A percentile compares a stretch with the other conserved stretches of the same genome.
Conservation (phyloP, 2,888 invertebrate genomes). For the Cheiracanthium punctorium region DNA sequence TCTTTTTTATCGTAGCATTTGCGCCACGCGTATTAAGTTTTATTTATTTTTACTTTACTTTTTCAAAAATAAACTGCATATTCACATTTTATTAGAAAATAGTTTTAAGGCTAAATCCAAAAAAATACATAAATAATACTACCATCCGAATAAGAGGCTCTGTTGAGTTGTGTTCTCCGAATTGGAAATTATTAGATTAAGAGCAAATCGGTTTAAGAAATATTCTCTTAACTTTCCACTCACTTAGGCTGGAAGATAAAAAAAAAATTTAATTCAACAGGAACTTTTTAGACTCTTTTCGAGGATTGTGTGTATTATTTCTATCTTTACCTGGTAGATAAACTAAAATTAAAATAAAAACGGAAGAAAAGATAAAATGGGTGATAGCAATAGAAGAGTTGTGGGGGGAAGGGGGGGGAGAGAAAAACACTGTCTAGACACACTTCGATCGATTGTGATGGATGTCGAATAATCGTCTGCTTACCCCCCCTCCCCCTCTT, state of each 20-base stretch:
- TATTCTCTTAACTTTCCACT: background rate
- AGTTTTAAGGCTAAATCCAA: too few species aligned
- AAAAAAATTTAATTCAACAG: background rate
- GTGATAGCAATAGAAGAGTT: too few species aligned
- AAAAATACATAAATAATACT: too few species aligned
- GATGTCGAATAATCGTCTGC: conserved; percentile 28
- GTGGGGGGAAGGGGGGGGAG: background rate
- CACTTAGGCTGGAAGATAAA: background rate
- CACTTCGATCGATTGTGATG: conserved; percentile 30
- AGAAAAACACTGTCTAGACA: conserved; percentile 22
- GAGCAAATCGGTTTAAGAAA: too few species aligned
- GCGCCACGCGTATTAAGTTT: too few species aligned
- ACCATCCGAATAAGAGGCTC: too few species aligned
- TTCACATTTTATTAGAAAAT: too few species aligned
- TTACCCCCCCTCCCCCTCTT: background rate
- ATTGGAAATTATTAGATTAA: too few species aligned
- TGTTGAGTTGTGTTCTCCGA: too few species aligned
- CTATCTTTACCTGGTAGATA: background rate
- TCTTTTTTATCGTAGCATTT: too few species aligned
- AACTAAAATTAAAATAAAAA: conserved; percentile 13
- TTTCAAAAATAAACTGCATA: too few species aligned
- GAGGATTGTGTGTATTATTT: background rate
- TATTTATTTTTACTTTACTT: too few species aligned
- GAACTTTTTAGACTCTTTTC: background rate
- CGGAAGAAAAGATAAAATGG: background rate